A percentile compares a stretch with the other conserved stretches of the same genome.
These are phyloP conservation scores for Glossosoma conforme DNA, from an alignment of 1,140 invertebrate species.

Conservation along the genomic window DNA sequence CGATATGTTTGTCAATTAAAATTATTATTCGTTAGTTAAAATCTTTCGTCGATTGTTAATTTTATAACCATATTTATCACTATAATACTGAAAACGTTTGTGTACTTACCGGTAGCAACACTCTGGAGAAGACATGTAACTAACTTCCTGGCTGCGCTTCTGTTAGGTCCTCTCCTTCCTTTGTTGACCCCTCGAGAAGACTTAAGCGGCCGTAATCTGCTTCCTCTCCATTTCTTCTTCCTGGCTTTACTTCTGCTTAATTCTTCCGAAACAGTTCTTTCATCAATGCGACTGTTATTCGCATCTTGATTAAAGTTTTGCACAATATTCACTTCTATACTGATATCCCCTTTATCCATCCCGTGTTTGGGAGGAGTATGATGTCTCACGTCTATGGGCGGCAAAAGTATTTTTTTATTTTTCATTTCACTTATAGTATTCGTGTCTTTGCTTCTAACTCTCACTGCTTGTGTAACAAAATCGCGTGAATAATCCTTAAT, in stretches of 20 bases:
- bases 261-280: not conserved
- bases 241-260: not conserved
- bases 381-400: slow-evolving; percentile 20
- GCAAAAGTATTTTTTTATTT: slow-evolving; percentile 19
- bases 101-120: slow-evolving; percentile 20
- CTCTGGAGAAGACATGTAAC: slow-evolving; percentile 25
- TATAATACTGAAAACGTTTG: too few species aligned
- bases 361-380: slow-evolving; percentile 3
- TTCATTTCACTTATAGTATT: slow-evolving; percentile 14
- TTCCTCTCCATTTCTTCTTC: slow-evolving; percentile 1
- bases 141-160: slow-evolving; percentile 28
- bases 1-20: too few species aligned
- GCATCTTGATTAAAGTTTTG: slow-evolving; percentile 1
- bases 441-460: slow-evolving; percentile 4
- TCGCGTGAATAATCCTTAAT: slow-evolving; percentile 1
- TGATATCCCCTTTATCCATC: not conserved
- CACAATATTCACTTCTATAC: slow-evolving; percentile 1
- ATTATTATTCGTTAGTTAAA: too few species aligned
- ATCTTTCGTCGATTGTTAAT: too few species aligned
- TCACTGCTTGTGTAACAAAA: not conserved
- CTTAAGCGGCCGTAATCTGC: slow-evolving; percentile 5
- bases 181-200: slow-evolving; percentile 28
- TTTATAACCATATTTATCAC: too few species aligned
- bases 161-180: slow-evolving; percentile 25
- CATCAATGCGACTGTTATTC: not conserved